Evolutionary conservation across 2,888 invertebrate genomes (phyloP).

Genomic region (Drosophila antonietae): DNA sequence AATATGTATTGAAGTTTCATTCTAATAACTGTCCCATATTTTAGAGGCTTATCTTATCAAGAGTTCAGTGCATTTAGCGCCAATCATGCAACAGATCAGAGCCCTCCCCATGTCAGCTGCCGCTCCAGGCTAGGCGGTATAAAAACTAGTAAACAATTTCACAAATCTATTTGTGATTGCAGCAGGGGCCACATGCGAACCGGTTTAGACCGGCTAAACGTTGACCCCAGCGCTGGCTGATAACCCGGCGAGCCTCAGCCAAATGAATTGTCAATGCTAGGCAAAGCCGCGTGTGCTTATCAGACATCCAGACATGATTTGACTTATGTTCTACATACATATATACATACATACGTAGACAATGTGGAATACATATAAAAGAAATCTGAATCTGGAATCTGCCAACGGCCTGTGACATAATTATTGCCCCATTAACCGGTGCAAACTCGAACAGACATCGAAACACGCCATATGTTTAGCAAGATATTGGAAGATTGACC

Average conservation of each 20-base stretch:
- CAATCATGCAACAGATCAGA: constrained; percentile 18
- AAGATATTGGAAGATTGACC: not conserved
- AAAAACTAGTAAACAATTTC: constrained; percentile 56
- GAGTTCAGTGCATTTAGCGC: not conserved
- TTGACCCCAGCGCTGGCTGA: constrained; percentile 50
- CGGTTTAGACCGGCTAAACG: constrained; percentile 43
- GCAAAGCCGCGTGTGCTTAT: constrained; percentile 52
- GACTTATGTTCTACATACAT: constrained; percentile 8
- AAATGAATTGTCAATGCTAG: constrained; percentile 59
- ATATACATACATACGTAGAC: not conserved
- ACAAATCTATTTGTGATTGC: constrained; percentile 54
- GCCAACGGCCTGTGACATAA: constrained; percentile 55
- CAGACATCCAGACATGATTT: constrained; percentile 31
- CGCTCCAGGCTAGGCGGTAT: not conserved
- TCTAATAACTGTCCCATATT: constrained; percentile 2
- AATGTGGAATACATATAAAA: constrained; percentile 18
- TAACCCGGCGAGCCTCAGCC: constrained; percentile 58
- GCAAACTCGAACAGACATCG: not conserved
- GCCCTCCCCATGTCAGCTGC: constrained; percentile 1
- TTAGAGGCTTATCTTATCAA: constrained; percentile 1
- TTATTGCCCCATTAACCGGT: constrained; percentile 36
- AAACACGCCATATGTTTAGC: constrained; percentile 52
- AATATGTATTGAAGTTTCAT: not conserved
- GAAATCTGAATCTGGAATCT: constrained; percentile 36
- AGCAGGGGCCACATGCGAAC: constrained; percentile 39